These are phyloP conservation scores for Mystacornis crossleyi DNA, from an alignment of 2,113 vertebrate genomes.

Conservation along the genomic window DNA sequence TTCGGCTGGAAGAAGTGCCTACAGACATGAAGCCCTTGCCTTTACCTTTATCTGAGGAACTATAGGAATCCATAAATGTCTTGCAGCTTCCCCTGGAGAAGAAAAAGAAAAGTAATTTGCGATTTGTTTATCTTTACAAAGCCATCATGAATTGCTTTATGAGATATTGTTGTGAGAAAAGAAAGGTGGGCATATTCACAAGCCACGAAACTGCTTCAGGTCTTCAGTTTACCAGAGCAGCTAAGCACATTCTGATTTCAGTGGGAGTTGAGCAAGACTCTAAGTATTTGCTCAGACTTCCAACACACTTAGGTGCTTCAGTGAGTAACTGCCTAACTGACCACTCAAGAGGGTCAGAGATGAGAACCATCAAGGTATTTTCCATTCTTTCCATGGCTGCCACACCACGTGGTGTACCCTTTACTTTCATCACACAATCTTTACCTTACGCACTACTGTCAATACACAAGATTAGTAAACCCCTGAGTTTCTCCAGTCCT, in stretches of 20 bases:
- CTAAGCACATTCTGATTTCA: neutral
- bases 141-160: neutral
- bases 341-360: neutral
- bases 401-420: neutral
- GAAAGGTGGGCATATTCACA: neutral
- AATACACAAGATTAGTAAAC: neutral
- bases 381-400: neutral
- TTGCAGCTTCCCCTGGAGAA: conserved; percentile 88
- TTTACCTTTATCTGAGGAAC: conserved; percentile 91
- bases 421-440: neutral
- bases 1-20: conserved; percentile 75
- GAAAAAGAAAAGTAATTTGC: conserved; percentile 14
- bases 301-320: neutral
- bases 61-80: conserved; percentile 87
- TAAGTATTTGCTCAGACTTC: neutral
- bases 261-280: neutral
- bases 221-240: neutral
- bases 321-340: neutral
- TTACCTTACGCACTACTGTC: neutral
- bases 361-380: neutral
- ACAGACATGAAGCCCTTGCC: conserved; percentile 90
- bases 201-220: neutral
- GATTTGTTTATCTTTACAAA: neutral
- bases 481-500: neutral
- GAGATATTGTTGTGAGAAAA: neutral